Conservation (phyloP, 2,888 invertebrate genomes). For the Netelia virgata region DNA sequence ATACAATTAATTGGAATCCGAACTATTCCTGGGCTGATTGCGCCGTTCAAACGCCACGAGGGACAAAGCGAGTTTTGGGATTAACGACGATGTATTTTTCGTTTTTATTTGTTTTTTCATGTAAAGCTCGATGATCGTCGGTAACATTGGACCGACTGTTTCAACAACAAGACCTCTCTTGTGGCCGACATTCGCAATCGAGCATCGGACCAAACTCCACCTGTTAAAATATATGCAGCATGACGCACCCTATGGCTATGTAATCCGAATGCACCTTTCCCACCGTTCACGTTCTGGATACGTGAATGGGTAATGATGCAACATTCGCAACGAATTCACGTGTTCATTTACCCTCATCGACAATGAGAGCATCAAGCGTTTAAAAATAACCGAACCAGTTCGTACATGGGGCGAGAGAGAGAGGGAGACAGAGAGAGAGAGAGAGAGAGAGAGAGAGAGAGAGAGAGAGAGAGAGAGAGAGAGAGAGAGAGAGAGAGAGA, state of each 20-base stretch:
- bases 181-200: conserved; percentile 50
- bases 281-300: conserved; percentile 38
- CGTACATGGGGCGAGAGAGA: too few species aligned
- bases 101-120: too few species aligned
- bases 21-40: too few species aligned
- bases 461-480: conserved; percentile 17
- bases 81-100: neutral
- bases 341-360: conserved; percentile 50
- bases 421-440: too few species aligned
- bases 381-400: conserved; percentile 31
- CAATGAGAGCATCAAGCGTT: conserved; percentile 40
- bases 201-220: conserved; percentile 44
- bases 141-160: conserved; percentile 26
- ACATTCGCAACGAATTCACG: conserved; percentile 34
- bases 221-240: conserved; percentile 58
- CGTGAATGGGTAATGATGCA: conserved; percentile 59
- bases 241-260: conserved; percentile 19
- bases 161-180: conserved; percentile 19
- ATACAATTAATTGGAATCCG: too few species aligned
- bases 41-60: too few species aligned
- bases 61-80: too few species aligned
- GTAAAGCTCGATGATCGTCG: neutral
- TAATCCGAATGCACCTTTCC: conserved; percentile 32
- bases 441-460: conserved; percentile 11
- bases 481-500: conserved; percentile 4